phyloP scores from a whole-genome alignment of 2,113 vertebrate genomes.

The Taxidea taxus region DNA sequence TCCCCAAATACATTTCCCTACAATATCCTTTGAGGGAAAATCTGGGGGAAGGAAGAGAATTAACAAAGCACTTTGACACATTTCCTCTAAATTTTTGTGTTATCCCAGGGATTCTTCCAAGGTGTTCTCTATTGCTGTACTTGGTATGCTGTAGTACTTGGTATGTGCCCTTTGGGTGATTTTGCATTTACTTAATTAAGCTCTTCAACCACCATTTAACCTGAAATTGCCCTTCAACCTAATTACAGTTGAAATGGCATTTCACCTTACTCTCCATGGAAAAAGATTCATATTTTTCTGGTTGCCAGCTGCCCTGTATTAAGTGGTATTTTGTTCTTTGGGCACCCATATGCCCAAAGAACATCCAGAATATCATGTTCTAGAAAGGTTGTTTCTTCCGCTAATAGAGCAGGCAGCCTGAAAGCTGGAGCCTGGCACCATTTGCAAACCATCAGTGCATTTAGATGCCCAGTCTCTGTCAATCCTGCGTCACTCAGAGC shows the following conservation, averaged over 20 bases:
- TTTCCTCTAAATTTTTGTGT: background rate
- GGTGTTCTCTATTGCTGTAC: background rate
- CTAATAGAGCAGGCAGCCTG: slow-evolving; percentile 16
- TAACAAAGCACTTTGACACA: background rate
- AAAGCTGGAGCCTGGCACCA: background rate
- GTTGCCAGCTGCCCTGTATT: slow-evolving; percentile 7
- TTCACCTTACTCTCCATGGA: slow-evolving; percentile 24
- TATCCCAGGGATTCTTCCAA: background rate
- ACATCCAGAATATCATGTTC: slow-evolving; percentile 43
- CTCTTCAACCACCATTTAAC: background rate
- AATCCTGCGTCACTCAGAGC: background rate
- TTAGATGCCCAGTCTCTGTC: background rate
- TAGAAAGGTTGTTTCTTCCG: slow-evolving; percentile 43
- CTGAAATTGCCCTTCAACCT: background rate
- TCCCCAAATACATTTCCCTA: background rate
- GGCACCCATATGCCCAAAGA: slow-evolving; percentile 47
- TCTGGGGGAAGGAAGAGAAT: background rate
- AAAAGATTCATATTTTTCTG: slow-evolving; percentile 23
- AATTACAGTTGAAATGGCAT: slow-evolving; percentile 23
- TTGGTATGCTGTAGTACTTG: background rate
- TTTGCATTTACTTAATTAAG: slow-evolving; percentile 27
- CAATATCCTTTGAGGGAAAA: background rate
- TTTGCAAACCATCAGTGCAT: slow-evolving; percentile 23
- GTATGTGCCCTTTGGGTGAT: background rate
- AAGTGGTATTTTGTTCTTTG: slow-evolving; percentile 37